Base-by-base conservation (phyloP, 2,888 invertebrate species). In the Caradrina clavipalpis region DNA sequence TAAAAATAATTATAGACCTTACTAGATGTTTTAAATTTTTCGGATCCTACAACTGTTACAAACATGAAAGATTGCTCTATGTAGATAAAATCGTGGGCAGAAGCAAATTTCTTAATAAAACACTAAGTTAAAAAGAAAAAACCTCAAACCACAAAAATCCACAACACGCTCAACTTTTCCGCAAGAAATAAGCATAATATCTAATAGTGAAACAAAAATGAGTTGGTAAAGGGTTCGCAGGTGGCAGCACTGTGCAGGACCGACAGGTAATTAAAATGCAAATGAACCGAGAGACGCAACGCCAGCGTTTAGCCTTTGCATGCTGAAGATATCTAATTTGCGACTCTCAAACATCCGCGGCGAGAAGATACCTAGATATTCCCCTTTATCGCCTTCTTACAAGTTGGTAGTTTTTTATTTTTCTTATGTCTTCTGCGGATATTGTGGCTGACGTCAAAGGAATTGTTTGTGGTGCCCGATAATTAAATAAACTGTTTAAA, bases 191-290 rank as follows among this genome's bases (percentile, higher is more conserved):
- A 89, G 86, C 89, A 80, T 78, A 78, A 89, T 88, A 85, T 58
- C 69, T 74, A 87, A 86, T 87, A 88, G 87, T 82, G 75, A 82
- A 84, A 83, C 80, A 86, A 86, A 85, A 87, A 82, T 79, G 78
- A 77, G 74, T 78, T 66, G 60, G 85, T 71, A 81, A 87, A 82
- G 83, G 85, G 81, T 81, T 79, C 86, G 83, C 90, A 92, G 91
- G 89, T 91, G 91, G 80, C 81, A 73, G 65, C 75, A 64, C 67
- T 70, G 77, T 60, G 69, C 81, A 84, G 87, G 85, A 86, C 73
- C 83, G 91, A 90, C 94, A 94, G 93, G 89, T 95, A 93, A 95
- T 95, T 95, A 95, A 94, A 92, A 95, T 95, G 95, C 89, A 92
- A 95, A 95, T 94, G 91, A 94, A 87, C 84, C 87, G 87, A 80